phyloP scores from a whole-genome alignment of 2,113 vertebrate genomes.

The Euleptes europaea region DNA sequence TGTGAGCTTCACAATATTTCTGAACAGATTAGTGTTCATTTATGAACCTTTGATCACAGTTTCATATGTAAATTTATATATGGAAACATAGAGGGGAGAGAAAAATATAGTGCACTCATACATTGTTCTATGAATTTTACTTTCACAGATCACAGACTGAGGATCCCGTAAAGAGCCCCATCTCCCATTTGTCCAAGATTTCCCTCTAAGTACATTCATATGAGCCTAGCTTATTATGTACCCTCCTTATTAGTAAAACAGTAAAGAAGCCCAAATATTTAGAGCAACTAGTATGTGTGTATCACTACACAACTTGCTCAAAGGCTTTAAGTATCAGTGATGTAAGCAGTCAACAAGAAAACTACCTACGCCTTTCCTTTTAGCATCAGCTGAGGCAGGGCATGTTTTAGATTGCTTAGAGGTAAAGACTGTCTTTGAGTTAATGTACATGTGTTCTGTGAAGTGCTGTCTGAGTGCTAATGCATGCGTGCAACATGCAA shows the following conservation, averaged over 20 bases:
- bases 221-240: neutral
- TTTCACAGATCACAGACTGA: too few species aligned
- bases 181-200: too few species aligned
- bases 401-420: neutral
- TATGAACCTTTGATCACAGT: neutral
- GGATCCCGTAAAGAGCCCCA: too few species aligned
- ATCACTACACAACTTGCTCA: neutral
- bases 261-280: neutral
- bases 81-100: too few species aligned
- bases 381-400: neutral
- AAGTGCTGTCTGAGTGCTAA: neutral
- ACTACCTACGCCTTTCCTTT: neutral
- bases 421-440: neutral
- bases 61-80: neutral
- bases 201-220: too few species aligned
- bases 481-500: neutral
- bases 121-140: too few species aligned
- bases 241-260: neutral
- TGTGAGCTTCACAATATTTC: neutral
- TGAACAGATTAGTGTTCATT: neutral
- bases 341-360: neutral
- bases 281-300: neutral
- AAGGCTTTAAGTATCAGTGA: neutral
- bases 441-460: neutral
- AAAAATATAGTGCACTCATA: too few species aligned